These are phyloP conservation scores for Cyclura pinguis DNA, from an alignment of 2,797 vertebrate species.

Conservation along the genomic window DNA sequence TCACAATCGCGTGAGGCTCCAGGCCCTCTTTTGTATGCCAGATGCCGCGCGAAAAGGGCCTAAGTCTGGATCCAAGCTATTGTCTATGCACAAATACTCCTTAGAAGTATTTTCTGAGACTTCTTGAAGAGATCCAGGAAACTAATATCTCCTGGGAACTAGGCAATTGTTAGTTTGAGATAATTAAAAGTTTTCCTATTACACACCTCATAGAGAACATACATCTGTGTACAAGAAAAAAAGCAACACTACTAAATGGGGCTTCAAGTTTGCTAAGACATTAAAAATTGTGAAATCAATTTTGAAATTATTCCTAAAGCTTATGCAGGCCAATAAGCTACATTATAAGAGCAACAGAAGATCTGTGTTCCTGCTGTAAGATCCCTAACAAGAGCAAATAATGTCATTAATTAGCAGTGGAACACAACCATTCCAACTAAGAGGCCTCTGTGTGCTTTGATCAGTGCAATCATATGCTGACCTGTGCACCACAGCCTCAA, in stretches of 20 bases:
- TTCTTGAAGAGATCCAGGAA: background rate
- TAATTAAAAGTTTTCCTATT: background rate
- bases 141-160: background rate
- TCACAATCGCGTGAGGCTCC: too few species aligned
- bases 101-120: background rate
- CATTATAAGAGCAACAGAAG: background rate
- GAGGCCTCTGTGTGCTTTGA: background rate
- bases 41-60: background rate
- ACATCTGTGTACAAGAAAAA: background rate
- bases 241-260: background rate
- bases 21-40: too few species aligned
- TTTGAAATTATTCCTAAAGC: background rate
- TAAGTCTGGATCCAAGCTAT: background rate
- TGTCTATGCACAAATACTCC: background rate
- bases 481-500: background rate
- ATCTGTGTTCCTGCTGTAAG: conserved; percentile 15
- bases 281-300: background rate
- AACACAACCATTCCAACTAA: background rate
- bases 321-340: background rate
- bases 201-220: background rate
- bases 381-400: background rate
- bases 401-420: background rate
- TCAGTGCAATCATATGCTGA: background rate
- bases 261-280: background rate
- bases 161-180: background rate